Conservation (phyloP, 37 sponge, comb jelly and placozoan species). For the Ianthella basta region DNA sequence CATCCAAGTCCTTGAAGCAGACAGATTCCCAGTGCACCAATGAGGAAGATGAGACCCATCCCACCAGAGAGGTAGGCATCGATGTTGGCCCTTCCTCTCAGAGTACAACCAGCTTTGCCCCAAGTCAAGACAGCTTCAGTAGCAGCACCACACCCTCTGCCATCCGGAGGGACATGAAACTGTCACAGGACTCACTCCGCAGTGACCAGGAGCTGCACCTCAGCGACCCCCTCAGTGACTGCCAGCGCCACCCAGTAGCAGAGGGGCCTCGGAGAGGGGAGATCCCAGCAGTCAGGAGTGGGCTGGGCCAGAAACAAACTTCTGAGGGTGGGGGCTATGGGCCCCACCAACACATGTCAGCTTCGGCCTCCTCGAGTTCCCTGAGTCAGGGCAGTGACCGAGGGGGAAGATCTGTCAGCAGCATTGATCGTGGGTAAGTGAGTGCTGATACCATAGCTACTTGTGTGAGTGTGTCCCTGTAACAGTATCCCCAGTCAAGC, state of each 20-base stretch:
- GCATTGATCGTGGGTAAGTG: background rate
- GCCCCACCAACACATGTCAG: too few species aligned
- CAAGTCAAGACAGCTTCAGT: background rate
- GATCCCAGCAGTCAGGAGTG: background rate
- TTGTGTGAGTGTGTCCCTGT: conserved; percentile 39
- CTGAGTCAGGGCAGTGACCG: conserved; percentile 23
- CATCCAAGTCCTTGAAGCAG: background rate
- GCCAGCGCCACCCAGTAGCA: background rate
- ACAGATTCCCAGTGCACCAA: conserved; percentile 3
- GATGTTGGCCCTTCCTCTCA: conserved; percentile 39
- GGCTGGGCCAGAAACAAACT: background rate
- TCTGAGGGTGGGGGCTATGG: too few species aligned
- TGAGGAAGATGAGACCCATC: background rate
- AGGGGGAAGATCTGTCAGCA: background rate
- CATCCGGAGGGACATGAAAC: background rate
- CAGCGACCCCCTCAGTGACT: background rate
- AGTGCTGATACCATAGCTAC: background rate
- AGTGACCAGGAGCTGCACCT: conserved; percentile 16
- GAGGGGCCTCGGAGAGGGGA: background rate
- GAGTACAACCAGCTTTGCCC: background rate
- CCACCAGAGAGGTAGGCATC: conserved; percentile 57
- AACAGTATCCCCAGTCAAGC: background rate
- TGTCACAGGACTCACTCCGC: conserved; percentile 5
- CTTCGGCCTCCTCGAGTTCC: background rate
- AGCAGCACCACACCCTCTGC: background rate